These are phyloP conservation scores for Eustalomyia histrio DNA, from an alignment of 2,888 invertebrate genomes.

Conservation along the genomic window DNA sequence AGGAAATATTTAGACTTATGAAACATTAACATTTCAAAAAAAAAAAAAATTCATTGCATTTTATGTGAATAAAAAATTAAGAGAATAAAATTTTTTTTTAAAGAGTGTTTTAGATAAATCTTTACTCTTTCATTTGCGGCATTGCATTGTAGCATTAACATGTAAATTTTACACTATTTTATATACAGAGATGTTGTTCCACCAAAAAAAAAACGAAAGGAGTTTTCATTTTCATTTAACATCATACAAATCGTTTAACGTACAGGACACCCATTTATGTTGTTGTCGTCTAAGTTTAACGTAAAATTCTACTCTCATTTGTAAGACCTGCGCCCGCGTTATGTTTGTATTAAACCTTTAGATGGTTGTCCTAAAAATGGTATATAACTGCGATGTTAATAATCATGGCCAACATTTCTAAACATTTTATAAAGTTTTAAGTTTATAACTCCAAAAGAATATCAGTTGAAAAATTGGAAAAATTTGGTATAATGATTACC, in stretches of 20 bases:
- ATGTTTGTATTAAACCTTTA: slow-evolving; percentile 34
- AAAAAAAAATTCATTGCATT: background rate
- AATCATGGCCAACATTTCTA: no score
- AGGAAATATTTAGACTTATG: background rate
- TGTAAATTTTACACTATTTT: slow-evolving; percentile 15
- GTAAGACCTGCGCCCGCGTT: slow-evolving; percentile 35
- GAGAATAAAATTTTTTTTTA: background rate
- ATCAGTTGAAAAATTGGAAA: no score
- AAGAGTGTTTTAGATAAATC: slow-evolving; percentile 43
- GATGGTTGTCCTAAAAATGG: background rate
- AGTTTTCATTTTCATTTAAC: slow-evolving; percentile 64
- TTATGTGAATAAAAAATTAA: background rate
- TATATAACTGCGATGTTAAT: background rate
- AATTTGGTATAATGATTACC: no score
- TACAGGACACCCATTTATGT: slow-evolving; percentile 4
- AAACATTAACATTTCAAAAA: background rate
- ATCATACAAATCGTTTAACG: slow-evolving; percentile 29
- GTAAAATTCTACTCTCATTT: slow-evolving; percentile 23
- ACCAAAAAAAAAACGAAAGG: slow-evolving; percentile 38
- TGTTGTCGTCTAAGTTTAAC: background rate
- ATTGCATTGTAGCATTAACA: background rate
- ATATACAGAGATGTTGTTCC: background rate
- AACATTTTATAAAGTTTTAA: no score
- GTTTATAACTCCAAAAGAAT: no score
- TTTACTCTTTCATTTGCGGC: background rate